Base-by-base conservation (phyloP, 2,888 invertebrate species). In the Norana najaformis region DNA sequence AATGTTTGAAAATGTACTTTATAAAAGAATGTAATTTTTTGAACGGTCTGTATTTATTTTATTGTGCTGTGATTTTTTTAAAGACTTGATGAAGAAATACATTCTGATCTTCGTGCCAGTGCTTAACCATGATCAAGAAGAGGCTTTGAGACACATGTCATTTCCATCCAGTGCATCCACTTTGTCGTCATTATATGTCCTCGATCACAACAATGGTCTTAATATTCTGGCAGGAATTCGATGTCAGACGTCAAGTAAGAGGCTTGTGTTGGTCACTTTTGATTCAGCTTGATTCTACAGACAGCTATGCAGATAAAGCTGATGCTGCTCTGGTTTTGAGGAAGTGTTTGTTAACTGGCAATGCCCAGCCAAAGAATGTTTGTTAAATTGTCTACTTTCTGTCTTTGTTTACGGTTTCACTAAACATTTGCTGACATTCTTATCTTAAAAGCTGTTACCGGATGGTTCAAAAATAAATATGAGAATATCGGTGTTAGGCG, bases 61-160 rank as follows among this genome's bases (percentile, higher is more conserved):
- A 69, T 69, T 69, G 69, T 69, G 69, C 69, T 69, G 69, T 69
- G 35, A 36, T 85, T 20, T 37, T 37, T 34, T 82, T 90, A 13
- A 83, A 92, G 92, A 91, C 39, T 91, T 90, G 30, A 88, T 89
- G 13, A 91, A 89, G 39, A 91, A 91, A 53, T 91, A 91, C 90
- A 47, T 92, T 47, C 90, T 92, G 39, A 69, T 92, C n/a, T 91
- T 91, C 89, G 82, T 92, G 47, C 88, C 88, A 20, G 82, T 88
- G n/a, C 47, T 92, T 37, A 90, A 92, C 90, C 41, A 69, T 20
- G 92, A 92, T 88, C 92, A 92, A 89, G 91, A 91, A 88, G 92
- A 92, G 14, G 92, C 92, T 3, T 83, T 92, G 35, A 36, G 88
- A 13, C 88, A 90, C 83, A 90, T 92, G 90, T 91, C 91, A 83